Conservation (phyloP, 1,140 invertebrate genomes). For the Caenorhabditis tropicalis region DNA sequence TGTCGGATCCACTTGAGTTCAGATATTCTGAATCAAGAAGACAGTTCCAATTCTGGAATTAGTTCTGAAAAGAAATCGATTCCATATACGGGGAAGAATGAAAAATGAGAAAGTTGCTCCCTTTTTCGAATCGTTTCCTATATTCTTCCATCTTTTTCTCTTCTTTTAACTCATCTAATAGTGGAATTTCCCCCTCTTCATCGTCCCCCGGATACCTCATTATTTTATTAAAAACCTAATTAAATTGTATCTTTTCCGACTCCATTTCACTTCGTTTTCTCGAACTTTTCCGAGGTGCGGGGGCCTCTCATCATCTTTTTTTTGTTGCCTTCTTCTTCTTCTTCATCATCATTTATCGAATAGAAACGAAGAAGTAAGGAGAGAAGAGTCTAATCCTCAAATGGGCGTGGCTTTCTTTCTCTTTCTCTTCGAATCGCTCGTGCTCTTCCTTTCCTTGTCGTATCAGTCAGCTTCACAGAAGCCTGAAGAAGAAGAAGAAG, state of each 20-base stretch:
- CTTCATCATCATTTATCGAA: background rate
- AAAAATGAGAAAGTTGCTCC: too few species aligned
- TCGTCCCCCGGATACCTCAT: background rate
- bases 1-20: too few species aligned
- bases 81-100: too few species aligned
- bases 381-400: slow-evolving; percentile 17
- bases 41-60: too few species aligned
- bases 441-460: background rate
- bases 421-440: background rate
- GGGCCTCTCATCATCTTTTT: background rate
- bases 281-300: slow-evolving; percentile 22
- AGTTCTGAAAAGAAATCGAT: too few species aligned
- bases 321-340: background rate
- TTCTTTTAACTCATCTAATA: too few species aligned
- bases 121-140: too few species aligned
- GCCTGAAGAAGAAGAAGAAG: background rate
- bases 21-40: too few species aligned
- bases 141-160: too few species aligned
- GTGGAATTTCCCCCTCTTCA: background rate
- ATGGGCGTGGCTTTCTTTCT: background rate
- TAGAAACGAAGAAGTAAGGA: background rate
- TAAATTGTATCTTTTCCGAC: background rate
- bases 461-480: background rate
- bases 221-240: slow-evolving; percentile 43
- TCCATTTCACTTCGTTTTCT: background rate